These are phyloP conservation scores for Paelopatides confundens DNA, from an alignment of 53 echinoderm and acorn worm species.

Conservation along the genomic window DNA sequence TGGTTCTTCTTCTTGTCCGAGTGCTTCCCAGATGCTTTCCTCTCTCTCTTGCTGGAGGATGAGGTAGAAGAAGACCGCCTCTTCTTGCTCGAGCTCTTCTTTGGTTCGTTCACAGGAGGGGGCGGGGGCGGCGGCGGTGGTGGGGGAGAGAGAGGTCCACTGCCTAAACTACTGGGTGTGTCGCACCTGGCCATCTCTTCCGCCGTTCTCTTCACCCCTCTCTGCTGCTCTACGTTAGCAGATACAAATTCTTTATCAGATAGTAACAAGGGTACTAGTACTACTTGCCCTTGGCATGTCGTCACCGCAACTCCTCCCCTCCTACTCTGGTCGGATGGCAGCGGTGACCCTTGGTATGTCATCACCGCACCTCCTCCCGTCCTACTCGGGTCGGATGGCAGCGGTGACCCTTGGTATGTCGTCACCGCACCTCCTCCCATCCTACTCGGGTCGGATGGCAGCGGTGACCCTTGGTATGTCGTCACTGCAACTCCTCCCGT, in stretches of 20 bases:
- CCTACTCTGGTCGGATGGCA: neutral
- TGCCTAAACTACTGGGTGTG: constrained; percentile 36
- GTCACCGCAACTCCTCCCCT: too few relatives aligned
- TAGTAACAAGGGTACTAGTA: constrained; percentile 3
- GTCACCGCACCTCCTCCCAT: neutral
- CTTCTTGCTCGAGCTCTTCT: constrained; percentile 74
- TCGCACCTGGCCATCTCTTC: constrained; percentile 23
- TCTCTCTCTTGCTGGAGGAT: constrained; percentile 66
- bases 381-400: neutral
- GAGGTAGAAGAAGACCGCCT: constrained; percentile 83
- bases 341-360: too few relatives aligned
- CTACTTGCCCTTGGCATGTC: too few relatives aligned
- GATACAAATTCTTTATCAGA: neutral
- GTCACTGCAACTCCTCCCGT: neutral
- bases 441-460: neutral
- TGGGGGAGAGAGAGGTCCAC: constrained; percentile 33
- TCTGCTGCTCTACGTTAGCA: neutral
- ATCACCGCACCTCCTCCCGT: too few relatives aligned
- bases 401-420: constrained; percentile 9
- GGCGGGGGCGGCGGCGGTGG: constrained; percentile 42
- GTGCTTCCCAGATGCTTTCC: constrained; percentile 54
- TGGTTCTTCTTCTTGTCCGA: constrained; percentile 58
- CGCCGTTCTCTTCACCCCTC: constrained; percentile 37
- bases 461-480: constrained; percentile 31
- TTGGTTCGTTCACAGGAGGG: neutral